Base-by-base conservation (phyloP, 1,140 invertebrate genomes). In the Calosoma granatense region DNA sequence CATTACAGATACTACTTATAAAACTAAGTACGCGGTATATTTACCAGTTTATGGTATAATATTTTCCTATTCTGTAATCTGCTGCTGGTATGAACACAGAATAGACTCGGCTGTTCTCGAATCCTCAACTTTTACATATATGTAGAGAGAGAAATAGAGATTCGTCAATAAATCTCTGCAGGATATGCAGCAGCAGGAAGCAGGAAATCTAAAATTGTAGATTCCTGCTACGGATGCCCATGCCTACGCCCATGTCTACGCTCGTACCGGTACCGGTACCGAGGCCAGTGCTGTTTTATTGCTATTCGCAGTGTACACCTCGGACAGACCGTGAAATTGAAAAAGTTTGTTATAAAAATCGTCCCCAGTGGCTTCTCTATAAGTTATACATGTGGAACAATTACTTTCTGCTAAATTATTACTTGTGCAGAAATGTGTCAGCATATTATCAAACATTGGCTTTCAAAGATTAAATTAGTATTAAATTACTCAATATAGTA, bases 281-380 rank as follows among this genome's bases (percentile, higher is more conserved):
- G 26, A 36, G 6, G n/a, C 61, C 58, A 51, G 58, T 64, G 58
- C 59, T 54, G 60, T 65, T 65, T 63, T 67, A 64, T 64, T 63
- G 64, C 64, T 57, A 61, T 36, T 36, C 6, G n/a, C n/a, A n/a
- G 6, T 36, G 26, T 36, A n/a, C 41, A 43, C 15, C 56, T 61
- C 53, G 61, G 64, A 61, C 60, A 63, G 65, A 64, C 64, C 63
- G 64, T 67, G 64, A 67, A 67, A 67, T 65, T 67, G 65, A 67
- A 67, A 67, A 67, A 67, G 60, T 67, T 67, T 61, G 59, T 64
- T 63, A 63, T 60, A 65, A 65, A 65, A 65, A 65, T 64, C 58
- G 58, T 57, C 62, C 54, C 20, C 19, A 21, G 57, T 36, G 6
- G 26, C n/a, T n/a, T 36, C 26, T n/a, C 26, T n/a, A 36, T 36